Percentiles rank a stretch among this genome's conserved stretches.
Evolutionary conservation across 2,797 vertebrate species (phyloP).

Genomic region (Acanthiza pusilla): DNA sequence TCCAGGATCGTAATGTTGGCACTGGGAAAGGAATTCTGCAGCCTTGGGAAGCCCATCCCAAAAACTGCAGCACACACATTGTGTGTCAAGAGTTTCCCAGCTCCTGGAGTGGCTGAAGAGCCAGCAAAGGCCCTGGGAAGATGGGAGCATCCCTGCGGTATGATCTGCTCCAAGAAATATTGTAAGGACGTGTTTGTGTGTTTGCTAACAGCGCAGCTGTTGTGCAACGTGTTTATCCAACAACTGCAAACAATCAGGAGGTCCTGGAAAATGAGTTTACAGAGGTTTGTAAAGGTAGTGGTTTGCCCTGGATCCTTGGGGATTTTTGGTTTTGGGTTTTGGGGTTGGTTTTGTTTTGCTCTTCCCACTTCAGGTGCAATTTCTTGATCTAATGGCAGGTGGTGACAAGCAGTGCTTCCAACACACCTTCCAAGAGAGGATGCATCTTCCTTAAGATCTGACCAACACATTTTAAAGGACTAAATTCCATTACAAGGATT

Average conservation of each 20-base stretch:
- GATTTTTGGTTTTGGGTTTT: not conserved
- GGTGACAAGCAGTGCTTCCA: not conserved
- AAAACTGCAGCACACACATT: accelerated
- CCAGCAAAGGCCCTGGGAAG: not conserved
- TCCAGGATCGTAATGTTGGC: not conserved
- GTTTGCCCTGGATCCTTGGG: not conserved
- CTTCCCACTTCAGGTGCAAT: not conserved
- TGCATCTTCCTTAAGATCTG: not conserved
- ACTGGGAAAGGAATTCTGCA: not conserved
- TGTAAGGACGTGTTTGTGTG: not conserved
- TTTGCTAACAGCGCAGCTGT: not conserved
- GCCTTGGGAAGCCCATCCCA: not conserved
- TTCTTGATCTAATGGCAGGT: not conserved
- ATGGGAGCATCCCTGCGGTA: not conserved
- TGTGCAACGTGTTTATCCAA: slow-evolving; percentile 5
- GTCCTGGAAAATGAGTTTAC: not conserved
- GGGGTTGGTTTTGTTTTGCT: not conserved
- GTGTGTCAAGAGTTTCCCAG: not conserved
- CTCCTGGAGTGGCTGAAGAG: not conserved
- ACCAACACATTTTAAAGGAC: not conserved
- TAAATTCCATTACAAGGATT: not conserved
- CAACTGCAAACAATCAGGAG: not conserved
- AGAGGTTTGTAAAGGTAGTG: not conserved
- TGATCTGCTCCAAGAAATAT: not conserved
- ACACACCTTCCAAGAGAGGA: not conserved